Evolutionary conservation across 2,113 vertebrate species (phyloP).

Genomic region (Trinectes maculatus): DNA sequence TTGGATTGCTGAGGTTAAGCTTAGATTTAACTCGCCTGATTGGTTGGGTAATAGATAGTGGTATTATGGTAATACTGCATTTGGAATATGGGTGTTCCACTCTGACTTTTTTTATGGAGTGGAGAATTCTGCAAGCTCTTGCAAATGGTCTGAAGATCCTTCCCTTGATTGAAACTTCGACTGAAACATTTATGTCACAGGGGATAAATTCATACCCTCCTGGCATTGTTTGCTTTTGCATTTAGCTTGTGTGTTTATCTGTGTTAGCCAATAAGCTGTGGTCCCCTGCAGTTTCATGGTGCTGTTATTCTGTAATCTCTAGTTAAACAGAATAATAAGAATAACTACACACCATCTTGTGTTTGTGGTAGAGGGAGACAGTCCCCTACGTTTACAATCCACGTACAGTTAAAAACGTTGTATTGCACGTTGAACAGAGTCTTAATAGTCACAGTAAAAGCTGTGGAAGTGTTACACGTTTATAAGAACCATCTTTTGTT

Average conservation of each 20-base stretch:
- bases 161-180: too few species aligned
- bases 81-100: not conserved
- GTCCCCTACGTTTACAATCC: slow-evolving; percentile 17
- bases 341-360: slow-evolving; percentile 2
- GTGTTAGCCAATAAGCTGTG: slow-evolving; percentile 2
- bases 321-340: slow-evolving; percentile 16
- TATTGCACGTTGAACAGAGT: slow-evolving; percentile 1
- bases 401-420: slow-evolving; percentile 21
- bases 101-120: not conserved
- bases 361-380: slow-evolving; percentile 10
- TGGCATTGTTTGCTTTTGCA: not conserved
- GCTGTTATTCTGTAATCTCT: not conserved
- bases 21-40: not conserved
- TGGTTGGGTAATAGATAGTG: not conserved
- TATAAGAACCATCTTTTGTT: slow-evolving; percentile 43
- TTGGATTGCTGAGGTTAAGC: not conserved
- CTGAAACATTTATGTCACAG: not conserved
- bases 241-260: not conserved
- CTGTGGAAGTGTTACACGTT: slow-evolving; percentile 25
- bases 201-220: not conserved
- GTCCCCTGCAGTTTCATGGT: not conserved
- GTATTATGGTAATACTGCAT: not conserved
- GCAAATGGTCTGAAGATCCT: not conserved
- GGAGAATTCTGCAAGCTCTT: not conserved
- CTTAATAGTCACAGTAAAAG: slow-evolving; percentile 33